Conservation (phyloP, 2,113 vertebrate genomes). For the Echinops telfairi region DNA sequence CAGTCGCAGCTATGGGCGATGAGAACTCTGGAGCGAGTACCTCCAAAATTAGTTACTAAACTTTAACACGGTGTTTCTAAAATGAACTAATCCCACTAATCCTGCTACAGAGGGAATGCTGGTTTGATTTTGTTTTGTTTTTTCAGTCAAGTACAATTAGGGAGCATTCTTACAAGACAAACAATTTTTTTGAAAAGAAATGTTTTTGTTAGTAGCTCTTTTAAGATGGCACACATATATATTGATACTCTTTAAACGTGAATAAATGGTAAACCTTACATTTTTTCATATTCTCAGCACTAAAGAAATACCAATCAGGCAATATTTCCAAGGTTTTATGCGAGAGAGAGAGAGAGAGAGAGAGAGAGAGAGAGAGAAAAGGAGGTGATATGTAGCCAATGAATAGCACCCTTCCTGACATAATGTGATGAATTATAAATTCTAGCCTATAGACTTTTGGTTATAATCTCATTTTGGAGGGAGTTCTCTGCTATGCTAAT, state of each 20-base stretch:
- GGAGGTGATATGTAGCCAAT: too few species aligned
- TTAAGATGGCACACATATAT: not conserved
- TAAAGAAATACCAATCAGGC: too few species aligned
- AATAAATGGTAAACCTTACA: too few species aligned
- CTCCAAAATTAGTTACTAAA: not conserved
- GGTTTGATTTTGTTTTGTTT: not conserved
- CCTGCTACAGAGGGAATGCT: not conserved
- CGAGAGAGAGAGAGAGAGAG: too few species aligned
- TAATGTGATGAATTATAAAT: too few species aligned
- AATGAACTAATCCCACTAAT: not conserved
- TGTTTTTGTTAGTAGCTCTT: conserved; percentile 1
- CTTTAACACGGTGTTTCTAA: not conserved
- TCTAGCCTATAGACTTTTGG: too few species aligned
- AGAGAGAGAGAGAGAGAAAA: too few species aligned
- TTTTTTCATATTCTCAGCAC: too few species aligned
- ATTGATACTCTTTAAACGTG: not conserved
- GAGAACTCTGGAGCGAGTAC: not conserved
- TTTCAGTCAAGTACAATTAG: conserved; percentile 33
- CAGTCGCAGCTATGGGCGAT: not conserved
- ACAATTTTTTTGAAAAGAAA: not conserved
- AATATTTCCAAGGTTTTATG: too few species aligned
- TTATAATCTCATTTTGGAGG: too few species aligned
- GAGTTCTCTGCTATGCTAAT: too few species aligned
- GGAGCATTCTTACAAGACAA: not conserved
- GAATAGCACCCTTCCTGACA: too few species aligned